Percentiles rank a stretch among this genome's conserved stretches.
These are phyloP conservation scores for Miichthys miiuy DNA, from an alignment of 2,797 vertebrate genomes.

Conservation along the genomic window DNA sequence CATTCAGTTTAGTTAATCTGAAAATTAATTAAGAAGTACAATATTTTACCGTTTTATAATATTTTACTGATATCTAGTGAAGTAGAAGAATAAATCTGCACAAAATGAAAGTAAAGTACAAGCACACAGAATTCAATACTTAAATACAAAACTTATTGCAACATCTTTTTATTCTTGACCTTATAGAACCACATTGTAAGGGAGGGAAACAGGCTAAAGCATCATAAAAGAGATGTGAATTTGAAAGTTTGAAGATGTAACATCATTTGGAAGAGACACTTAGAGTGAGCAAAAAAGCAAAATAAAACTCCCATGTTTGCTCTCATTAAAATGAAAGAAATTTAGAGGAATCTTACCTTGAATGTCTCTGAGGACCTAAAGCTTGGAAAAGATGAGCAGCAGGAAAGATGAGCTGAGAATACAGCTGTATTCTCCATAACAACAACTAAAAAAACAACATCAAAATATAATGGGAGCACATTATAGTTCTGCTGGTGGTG, in stretches of 20 bases:
- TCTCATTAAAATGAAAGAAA: not conserved
- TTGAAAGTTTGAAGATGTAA: conserved; percentile 3
- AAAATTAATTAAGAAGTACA: not conserved
- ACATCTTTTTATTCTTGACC: not conserved
- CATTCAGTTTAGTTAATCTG: too few relatives aligned
- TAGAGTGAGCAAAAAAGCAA: not conserved
- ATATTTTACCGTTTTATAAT: not conserved
- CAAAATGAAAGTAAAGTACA: not conserved
- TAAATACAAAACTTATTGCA: not conserved
- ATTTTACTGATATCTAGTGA: not conserved
- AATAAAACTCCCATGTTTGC: not conserved
- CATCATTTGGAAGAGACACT: not conserved
- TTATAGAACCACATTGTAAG: not conserved
- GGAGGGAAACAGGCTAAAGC: not conserved
- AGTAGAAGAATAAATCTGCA: not conserved
- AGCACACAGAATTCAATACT: not conserved
- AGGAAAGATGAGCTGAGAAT: not conserved
- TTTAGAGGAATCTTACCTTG: not conserved
- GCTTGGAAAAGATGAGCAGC: not conserved
- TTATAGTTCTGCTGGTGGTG: conserved; percentile 15
- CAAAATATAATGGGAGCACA: conserved; percentile 6
- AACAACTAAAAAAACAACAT: not conserved
- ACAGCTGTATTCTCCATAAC: not conserved
- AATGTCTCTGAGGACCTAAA: not conserved
- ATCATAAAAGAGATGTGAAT: not conserved